A percentile compares a stretch with the other conserved stretches of the same genome.
These are phyloP conservation scores for Diadromus collaris DNA, from an alignment of 2,888 invertebrate genomes.

Conservation along the genomic window DNA sequence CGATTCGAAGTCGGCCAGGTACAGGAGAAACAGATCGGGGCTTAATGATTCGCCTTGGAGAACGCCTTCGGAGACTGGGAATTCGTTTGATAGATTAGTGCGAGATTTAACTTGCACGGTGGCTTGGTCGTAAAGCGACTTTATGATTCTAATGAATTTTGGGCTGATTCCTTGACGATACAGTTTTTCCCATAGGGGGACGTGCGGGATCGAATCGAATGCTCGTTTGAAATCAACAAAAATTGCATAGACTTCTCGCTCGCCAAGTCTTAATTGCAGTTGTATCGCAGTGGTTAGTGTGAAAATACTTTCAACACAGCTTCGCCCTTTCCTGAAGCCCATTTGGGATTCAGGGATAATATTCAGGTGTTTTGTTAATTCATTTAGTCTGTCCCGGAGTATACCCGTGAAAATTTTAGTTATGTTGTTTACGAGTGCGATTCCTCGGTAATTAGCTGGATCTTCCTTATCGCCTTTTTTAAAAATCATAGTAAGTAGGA, in stretches of 20 bases:
- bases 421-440: slow-evolving; percentile 40
- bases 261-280: slow-evolving; percentile 23
- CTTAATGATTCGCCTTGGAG: too few species aligned
- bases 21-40: too few species aligned
- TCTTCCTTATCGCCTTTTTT: slow-evolving; percentile 49
- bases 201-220: slow-evolving; percentile 49
- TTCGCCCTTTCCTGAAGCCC: slow-evolving; percentile 51
- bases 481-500: slow-evolving; percentile 16
- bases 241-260: slow-evolving; percentile 34
- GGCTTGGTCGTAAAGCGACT: slow-evolving; percentile 20
- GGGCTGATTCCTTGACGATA: slow-evolving; percentile 38
- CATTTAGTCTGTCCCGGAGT: slow-evolving; percentile 32
- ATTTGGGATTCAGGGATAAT: slow-evolving; percentile 48
- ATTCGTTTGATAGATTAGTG: neutral
- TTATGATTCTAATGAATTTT: slow-evolving; percentile 43
- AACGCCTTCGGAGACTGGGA: too few species aligned
- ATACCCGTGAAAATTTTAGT: slow-evolving; percentile 46
- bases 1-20: too few species aligned
- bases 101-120: neutral
- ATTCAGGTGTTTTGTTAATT: neutral
- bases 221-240: slow-evolving; percentile 53
- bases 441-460: slow-evolving; percentile 49
- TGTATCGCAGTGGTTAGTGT: slow-evolving; percentile 22
- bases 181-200: slow-evolving; percentile 46
- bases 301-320: slow-evolving; percentile 48